Evolutionary conservation across 2,113 vertebrate species (phyloP).

Genomic region (Maccullochella peelii): DNA sequence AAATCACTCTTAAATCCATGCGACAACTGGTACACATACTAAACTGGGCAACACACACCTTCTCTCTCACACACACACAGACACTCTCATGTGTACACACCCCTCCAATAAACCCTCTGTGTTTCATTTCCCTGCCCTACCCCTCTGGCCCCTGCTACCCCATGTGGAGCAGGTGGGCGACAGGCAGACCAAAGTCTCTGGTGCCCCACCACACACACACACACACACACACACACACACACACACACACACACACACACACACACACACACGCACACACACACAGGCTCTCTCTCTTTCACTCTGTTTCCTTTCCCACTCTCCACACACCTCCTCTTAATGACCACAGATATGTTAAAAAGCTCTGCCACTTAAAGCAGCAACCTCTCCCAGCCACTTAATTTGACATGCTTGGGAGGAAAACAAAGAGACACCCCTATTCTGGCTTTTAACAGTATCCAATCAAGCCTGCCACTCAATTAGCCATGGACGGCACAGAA

Average conservation of each 20-base stretch:
- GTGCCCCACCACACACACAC: conserved; percentile 22
- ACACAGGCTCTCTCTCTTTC: conserved; percentile 21
- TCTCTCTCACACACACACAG: conserved; percentile 14
- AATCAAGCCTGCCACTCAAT: conserved; percentile 75
- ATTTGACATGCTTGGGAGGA: conserved; percentile 75
- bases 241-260: conserved; percentile 38
- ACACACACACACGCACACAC: conserved; percentile 46
- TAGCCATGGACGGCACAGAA: conserved; percentile 52
- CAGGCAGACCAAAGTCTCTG: conserved; percentile 69
- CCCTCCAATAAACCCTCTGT: conserved; percentile 63
- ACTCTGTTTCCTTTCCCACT: conserved; percentile 48
- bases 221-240: conserved; percentile 38
- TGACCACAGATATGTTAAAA: conserved; percentile 72
- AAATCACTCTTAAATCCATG: conserved; percentile 52
- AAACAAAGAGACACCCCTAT: conserved; percentile 75
- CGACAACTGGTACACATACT: conserved; percentile 67
- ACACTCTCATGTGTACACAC: conserved; percentile 35
- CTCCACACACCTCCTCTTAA: conserved; percentile 68
- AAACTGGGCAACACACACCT: conserved; percentile 35
- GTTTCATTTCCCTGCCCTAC: conserved; percentile 62
- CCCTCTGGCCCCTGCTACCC: conserved; percentile 53
- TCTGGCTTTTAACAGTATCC: conserved; percentile 74
- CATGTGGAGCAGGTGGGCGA: conserved; percentile 77
- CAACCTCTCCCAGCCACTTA: conserved; percentile 57
- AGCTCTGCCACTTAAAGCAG: conserved; percentile 63